These are phyloP conservation scores for Oreochromis niloticus DNA, from an alignment of 2,113 vertebrate species.

Conservation along the genomic window DNA sequence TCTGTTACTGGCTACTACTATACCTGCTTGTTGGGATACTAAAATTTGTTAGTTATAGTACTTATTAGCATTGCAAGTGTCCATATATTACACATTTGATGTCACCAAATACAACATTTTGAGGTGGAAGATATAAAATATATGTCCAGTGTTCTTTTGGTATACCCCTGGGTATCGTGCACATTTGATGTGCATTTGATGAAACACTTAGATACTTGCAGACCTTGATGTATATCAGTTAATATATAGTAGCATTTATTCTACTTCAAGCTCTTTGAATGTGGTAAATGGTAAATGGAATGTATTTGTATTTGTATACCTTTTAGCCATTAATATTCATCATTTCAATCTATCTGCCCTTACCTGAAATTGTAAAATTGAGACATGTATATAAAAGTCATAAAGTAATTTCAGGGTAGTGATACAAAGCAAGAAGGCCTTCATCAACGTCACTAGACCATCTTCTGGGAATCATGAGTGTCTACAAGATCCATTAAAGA, in stretches of 20 bases:
- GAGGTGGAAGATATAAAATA: neutral
- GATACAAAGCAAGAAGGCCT: neutral
- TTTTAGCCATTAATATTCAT: neutral
- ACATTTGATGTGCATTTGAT: neutral
- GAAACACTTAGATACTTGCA: neutral
- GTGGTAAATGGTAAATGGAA: no score
- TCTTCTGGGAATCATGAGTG: neutral
- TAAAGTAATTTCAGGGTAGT: neutral
- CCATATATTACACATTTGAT: neutral
- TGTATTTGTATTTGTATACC: no score
- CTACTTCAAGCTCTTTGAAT: neutral
- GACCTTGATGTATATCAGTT: neutral
- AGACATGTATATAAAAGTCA: neutral
- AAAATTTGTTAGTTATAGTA: neutral
- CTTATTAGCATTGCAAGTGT: neutral
- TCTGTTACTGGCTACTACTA: neutral
- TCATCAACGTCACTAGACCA: neutral
- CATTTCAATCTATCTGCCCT: neutral
- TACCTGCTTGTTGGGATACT: neutral
- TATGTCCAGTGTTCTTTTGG: neutral
- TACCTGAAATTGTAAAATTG: neutral
- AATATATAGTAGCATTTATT: neutral
- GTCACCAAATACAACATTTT: neutral
- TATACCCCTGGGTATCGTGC: neutral
- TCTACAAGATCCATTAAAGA: neutral